A percentile compares a stretch with the other conserved stretches of the same genome.
Conservation (phyloP, 2,888 invertebrate genomes). For the Brenthis ino region DNA sequence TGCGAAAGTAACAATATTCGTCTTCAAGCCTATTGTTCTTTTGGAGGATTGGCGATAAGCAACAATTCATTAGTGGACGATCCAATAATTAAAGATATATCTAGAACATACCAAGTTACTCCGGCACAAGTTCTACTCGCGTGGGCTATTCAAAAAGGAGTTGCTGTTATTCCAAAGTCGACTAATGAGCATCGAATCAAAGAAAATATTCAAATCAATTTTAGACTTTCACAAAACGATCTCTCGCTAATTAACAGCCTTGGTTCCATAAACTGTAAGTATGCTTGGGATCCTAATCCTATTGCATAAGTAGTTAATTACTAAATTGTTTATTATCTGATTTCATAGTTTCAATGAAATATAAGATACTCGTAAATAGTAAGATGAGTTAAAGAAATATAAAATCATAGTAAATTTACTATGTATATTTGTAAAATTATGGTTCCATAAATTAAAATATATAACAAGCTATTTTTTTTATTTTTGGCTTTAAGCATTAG, state of each 20-base stretch:
- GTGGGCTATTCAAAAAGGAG: conserved; percentile 89
- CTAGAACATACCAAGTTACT: conserved; percentile 81
- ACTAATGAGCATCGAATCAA: conserved; percentile 80
- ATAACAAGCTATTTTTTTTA: too few species aligned
- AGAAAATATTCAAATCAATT: conserved; percentile 83
- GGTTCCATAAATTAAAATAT: too few species aligned
- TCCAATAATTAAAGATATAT: conserved; percentile 81
- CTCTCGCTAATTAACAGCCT: conserved; percentile 62
- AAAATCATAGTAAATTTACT: too few species aligned
- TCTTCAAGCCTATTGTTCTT: conserved; percentile 90
- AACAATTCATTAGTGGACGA: conserved; percentile 80
- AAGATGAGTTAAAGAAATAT: too few species aligned
- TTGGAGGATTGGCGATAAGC: conserved; percentile 83
- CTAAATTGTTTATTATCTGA: background rate
- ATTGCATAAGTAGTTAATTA: conserved; percentile 43
- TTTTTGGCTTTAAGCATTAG: too few species aligned
- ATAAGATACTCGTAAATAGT: too few species aligned
- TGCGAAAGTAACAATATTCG: conserved; percentile 86
- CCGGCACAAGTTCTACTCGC: conserved; percentile 86
- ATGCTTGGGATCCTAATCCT: conserved; percentile 58
- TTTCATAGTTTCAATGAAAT: too few species aligned
- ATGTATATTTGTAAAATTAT: too few species aligned
- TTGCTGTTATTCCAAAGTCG: conserved; percentile 87
- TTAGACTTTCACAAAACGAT: conserved; percentile 79
- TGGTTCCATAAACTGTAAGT: conserved; percentile 49